A percentile compares a stretch with the other conserved stretches of the same genome.
Evolutionary conservation across 2,888 invertebrate species (phyloP).

Genomic region (Pinctada fucata): DNA sequence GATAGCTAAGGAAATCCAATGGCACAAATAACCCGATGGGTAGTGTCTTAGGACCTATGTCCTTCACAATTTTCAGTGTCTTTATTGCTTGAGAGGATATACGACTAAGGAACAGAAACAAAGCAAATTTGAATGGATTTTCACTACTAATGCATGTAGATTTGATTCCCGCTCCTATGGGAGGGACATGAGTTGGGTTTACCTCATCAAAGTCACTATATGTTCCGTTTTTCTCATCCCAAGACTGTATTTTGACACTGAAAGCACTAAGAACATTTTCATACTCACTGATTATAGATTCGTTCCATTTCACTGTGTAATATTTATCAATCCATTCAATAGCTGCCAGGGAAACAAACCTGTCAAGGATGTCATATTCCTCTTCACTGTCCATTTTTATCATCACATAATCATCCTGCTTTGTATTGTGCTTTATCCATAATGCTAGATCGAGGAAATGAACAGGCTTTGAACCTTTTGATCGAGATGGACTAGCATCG

Average conservation of each 20-base stretch:
- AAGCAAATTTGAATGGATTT: conserved; percentile 16
- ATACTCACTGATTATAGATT: neutral
- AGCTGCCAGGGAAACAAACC: conserved; percentile 24
- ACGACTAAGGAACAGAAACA: conserved; percentile 18
- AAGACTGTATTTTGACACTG: conserved; percentile 26
- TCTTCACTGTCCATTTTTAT: conserved; percentile 41
- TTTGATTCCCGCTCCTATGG: conserved; percentile 1
- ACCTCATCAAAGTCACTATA: conserved; percentile 43
- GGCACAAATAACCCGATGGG: conserved; percentile 19
- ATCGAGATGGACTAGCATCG: neutral
- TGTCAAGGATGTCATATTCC: conserved; percentile 34
- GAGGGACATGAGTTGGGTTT: conserved; percentile 26
- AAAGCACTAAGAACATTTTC: conserved; percentile 25
- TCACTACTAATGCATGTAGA: neutral
- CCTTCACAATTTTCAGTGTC: conserved; percentile 12
- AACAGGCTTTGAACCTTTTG: neutral
- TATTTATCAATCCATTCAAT: conserved; percentile 49
- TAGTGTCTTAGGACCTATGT: neutral
- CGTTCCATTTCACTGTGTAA: conserved; percentile 35
- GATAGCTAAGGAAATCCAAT: neutral
- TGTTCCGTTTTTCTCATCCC: conserved; percentile 38
- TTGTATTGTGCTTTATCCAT: conserved; percentile 41
- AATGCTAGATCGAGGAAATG: conserved; percentile 34
- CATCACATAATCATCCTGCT: conserved; percentile 48
- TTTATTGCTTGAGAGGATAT: neutral